Base-by-base conservation (phyloP, 92 coral and sea anemone species). In the Epizoanthus illoricatus region DNA sequence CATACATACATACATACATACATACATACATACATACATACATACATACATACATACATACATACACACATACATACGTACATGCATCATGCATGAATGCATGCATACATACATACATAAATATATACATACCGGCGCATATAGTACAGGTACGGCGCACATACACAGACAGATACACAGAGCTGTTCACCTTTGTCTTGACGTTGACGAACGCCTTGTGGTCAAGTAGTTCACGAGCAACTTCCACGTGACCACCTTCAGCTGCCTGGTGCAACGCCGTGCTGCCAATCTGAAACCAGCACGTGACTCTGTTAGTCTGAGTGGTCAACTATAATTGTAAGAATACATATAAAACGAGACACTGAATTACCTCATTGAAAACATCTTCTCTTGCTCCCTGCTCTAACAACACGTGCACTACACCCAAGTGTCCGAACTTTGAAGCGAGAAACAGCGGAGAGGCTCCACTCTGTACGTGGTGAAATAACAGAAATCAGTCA, bases 221-320 rank as follows among this genome's bases (percentile, higher is more conserved):
- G 82, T 88, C 87, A 43, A 96, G 87, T 7, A 96, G 84, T 36
- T 78, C 89, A 69, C 92, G 86, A 21, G 93, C 98, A n/a, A 96
- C 98, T 2, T 93, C 96, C 80, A 84, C 93, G 88, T 96, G 98
- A 17, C 99, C 99, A 55, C 86, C 88, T 42, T 92, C 85, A 39
- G 96, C 97, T 17, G 98, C 94, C 47, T 93, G 88, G 72, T 96
- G 99, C 49, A 96, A 89, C 19, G 99, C 92, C 17, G 96, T 93
- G 83, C 92, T 91, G 5, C 99, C 99, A 52, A 80, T 88, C 99
- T 93, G 61, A 15, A 73, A 61, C 3, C 56, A 65, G 57, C 42
- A 65, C 64, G 21, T 56, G 42, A 17, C 52, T 10, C 33, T 56
- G 80, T 49, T 57, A 19, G 19, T 16, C 9, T 74, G 6, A 40